A percentile compares a stretch with the other conserved stretches of the same genome.
phyloP scores from a whole-genome alignment of 1,140 invertebrate species.

The Cylas formicarius region DNA sequence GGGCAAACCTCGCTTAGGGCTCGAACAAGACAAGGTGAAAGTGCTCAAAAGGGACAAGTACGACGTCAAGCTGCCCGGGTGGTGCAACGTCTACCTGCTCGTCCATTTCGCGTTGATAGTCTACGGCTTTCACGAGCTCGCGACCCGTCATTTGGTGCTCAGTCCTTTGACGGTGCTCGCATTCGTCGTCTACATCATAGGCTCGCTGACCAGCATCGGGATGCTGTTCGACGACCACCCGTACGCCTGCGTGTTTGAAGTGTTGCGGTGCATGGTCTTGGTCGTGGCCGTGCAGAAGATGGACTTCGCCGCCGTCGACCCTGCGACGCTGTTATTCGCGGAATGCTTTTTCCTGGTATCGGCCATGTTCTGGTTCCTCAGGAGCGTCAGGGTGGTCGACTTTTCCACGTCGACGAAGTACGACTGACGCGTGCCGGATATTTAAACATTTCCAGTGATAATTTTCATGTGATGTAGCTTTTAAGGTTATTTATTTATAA shows the following conservation, averaged over 20 bases:
- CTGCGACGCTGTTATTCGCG: slow-evolving; percentile 23
- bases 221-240: slow-evolving; percentile 55
- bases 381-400: slow-evolving; percentile 35
- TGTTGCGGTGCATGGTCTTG: slow-evolving; percentile 36
- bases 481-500: too few relatives aligned
- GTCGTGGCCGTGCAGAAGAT: slow-evolving; percentile 35
- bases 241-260: slow-evolving; percentile 36
- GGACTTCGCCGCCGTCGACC: slow-evolving; percentile 26
- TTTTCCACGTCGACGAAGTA: slow-evolving; percentile 18
- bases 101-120: slow-evolving; percentile 62
- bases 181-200: slow-evolving; percentile 56
- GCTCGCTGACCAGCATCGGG: slow-evolving; percentile 60
- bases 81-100: slow-evolving; percentile 62
- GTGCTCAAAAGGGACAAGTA: slow-evolving; percentile 61
- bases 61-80: slow-evolving; percentile 56
- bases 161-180: slow-evolving; percentile 48
- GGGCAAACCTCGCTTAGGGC: slow-evolving; percentile 70
- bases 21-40: slow-evolving; percentile 66
- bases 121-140: slow-evolving; percentile 56
- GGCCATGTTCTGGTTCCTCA: slow-evolving; percentile 43
- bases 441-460: too few relatives aligned
- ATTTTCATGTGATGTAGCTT: too few relatives aligned
- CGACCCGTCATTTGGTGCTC: slow-evolving; percentile 54
- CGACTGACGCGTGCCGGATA: too few relatives aligned
- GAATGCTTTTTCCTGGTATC: slow-evolving; percentile 42